A percentile compares a stretch with the other conserved stretches of the same genome.
phyloP scores from a whole-genome alignment of 2,113 vertebrate species.

The Myotis davidii region DNA sequence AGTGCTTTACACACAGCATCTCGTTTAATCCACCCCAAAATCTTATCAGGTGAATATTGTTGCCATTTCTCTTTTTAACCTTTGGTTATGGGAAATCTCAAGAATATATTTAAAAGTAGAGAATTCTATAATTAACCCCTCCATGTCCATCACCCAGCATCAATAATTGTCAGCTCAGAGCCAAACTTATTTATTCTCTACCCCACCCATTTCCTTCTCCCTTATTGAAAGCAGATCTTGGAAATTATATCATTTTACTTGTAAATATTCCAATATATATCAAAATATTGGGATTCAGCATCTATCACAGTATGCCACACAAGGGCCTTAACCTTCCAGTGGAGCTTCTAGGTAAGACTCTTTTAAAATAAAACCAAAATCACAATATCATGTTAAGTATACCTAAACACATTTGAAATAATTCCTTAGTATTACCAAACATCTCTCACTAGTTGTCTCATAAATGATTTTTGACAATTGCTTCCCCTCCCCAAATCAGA shows the following conservation, averaged over 20 bases:
- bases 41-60: neutral
- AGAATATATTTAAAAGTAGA: slow-evolving; percentile 28
- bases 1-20: neutral
- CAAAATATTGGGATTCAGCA: too few species aligned
- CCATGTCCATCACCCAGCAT: neutral
- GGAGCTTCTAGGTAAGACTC: too few species aligned
- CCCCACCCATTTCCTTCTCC: neutral
- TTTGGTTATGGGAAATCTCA: slow-evolving; percentile 11
- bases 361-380: neutral
- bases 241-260: neutral
- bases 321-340: too few species aligned
- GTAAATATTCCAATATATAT: neutral
- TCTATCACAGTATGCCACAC: too few species aligned
- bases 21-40: slow-evolving; percentile 4
- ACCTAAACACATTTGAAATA: slow-evolving; percentile 40
- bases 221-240: slow-evolving; percentile 44
- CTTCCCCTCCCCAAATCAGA: neutral
- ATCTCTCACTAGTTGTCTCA: neutral
- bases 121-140: neutral
- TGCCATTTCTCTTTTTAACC: slow-evolving; percentile 18
- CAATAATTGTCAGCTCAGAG: neutral
- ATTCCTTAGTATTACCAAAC: slow-evolving; percentile 38
- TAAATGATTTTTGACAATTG: neutral
- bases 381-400: neutral
- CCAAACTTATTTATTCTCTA: slow-evolving; percentile 2